Evolutionary conservation across 2,888 invertebrate species (phyloP).

Genomic region (Junonia oenone): DNA sequence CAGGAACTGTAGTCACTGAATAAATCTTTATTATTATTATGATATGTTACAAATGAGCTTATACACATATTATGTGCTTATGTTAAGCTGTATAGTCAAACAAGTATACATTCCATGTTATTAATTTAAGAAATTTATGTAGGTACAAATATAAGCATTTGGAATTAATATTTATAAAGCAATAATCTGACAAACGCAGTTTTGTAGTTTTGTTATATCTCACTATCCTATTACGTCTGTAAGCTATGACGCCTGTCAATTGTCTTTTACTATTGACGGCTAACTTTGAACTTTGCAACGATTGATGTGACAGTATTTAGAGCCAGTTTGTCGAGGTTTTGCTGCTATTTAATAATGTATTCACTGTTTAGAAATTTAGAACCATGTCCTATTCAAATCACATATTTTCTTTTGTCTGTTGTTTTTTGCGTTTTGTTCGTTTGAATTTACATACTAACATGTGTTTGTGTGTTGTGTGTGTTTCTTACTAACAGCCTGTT

Average conservation of each 20-base stretch:
- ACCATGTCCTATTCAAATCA: constrained; percentile 24
- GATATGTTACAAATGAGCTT: constrained; percentile 7
- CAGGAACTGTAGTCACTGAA: not conserved
- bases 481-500: constrained; percentile 64
- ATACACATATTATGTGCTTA: constrained; percentile 5
- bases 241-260: constrained; percentile 5
- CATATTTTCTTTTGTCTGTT: constrained; percentile 11
- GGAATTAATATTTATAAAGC: constrained; percentile 28
- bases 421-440: constrained; percentile 24
- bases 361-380: constrained; percentile 12
- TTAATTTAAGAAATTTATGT: constrained; percentile 34
- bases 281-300: constrained; percentile 21
- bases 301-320: constrained; percentile 21
- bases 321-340: constrained; percentile 19
- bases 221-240: not conserved
- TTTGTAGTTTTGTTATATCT: constrained; percentile 28
- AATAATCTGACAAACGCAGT: constrained; percentile 59
- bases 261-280: constrained; percentile 5
- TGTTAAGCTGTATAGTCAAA: constrained; percentile 11
- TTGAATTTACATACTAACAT: constrained; percentile 25
- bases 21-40: not conserved
- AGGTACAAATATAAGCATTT: constrained; percentile 60
- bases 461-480: constrained; percentile 29
- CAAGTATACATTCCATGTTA: constrained; percentile 25
- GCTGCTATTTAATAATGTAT: constrained; percentile 19